Evolutionary conservation across 2,888 invertebrate genomes (phyloP).

Genomic region (Xestoiulus laeticollis): DNA sequence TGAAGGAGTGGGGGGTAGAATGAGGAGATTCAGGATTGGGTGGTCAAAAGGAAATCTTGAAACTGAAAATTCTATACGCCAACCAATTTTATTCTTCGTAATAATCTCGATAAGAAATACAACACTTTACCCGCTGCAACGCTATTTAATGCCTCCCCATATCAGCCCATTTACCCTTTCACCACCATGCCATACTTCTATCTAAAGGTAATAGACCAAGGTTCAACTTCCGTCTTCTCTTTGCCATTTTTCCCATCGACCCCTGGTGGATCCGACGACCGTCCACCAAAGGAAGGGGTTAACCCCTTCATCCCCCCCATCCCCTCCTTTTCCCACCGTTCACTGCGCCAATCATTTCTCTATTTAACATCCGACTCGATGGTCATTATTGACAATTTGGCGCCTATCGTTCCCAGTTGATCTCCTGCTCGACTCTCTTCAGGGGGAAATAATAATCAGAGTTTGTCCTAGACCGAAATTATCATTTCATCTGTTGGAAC

Average conservation of each 20-base stretch:
- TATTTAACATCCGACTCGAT: constrained; percentile 5
- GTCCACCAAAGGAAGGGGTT: neutral
- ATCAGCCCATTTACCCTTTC: neutral
- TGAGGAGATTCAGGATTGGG: neutral
- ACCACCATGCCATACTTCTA: neutral
- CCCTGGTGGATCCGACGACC: neutral
- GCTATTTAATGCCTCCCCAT: neutral
- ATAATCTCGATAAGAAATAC: constrained; percentile 19
- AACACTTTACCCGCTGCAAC: neutral
- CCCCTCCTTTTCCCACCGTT: neutral
- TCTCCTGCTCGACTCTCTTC: constrained; percentile 11
- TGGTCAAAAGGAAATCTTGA: neutral
- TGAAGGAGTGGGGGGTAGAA: neutral
- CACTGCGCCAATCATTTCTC: constrained; percentile 8
- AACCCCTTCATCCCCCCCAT: neutral
- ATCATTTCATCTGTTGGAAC: constrained; percentile 35
- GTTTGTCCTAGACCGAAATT: constrained; percentile 40
- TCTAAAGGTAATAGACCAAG: neutral
- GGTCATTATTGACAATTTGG: constrained; percentile 48
- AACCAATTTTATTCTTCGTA: neutral
- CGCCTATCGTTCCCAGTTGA: constrained; percentile 28
- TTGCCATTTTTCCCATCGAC: neutral
- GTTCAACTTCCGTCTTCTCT: constrained; percentile 1
- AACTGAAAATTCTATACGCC: neutral
- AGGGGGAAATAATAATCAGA: constrained; percentile 38